Evolutionary conservation across 2,888 invertebrate species (phyloP).

Genomic region (Steinernema hermaphroditum): DNA sequence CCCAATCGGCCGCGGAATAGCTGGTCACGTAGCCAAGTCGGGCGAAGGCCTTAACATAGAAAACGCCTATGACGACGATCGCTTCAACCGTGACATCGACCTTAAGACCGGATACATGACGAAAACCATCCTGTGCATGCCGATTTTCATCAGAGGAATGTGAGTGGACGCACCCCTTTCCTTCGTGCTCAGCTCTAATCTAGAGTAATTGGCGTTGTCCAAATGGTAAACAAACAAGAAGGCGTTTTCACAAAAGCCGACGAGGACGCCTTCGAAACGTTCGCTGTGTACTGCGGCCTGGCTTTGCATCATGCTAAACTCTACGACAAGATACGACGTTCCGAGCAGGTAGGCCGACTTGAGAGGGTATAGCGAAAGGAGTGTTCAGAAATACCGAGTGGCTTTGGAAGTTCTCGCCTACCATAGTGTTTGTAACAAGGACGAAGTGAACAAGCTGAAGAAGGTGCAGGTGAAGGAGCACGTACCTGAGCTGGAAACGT

Average conservation of each 20-base stretch:
- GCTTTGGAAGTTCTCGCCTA: slow-evolving; percentile 82
- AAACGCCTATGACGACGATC: slow-evolving; percentile 78
- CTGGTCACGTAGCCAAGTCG: slow-evolving; percentile 80
- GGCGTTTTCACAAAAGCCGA: slow-evolving; percentile 74
- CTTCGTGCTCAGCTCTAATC: slow-evolving; percentile 35
- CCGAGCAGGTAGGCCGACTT: slow-evolving; percentile 71
- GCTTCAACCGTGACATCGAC: slow-evolving; percentile 69
- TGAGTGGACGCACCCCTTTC: slow-evolving; percentile 48
- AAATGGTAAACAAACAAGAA: slow-evolving; percentile 77
- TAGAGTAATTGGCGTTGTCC: slow-evolving; percentile 81
- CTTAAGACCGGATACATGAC: slow-evolving; percentile 73
- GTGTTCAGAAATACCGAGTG: slow-evolving; percentile 75
- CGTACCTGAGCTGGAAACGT: slow-evolving; percentile 60
- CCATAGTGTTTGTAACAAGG: slow-evolving; percentile 77
- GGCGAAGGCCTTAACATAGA: slow-evolving; percentile 80
- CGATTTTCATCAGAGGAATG: slow-evolving; percentile 78
- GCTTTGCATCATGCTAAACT: slow-evolving; percentile 83
- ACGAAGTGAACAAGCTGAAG: slow-evolving; percentile 72
- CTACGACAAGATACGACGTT: slow-evolving; percentile 80
- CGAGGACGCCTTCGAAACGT: slow-evolving; percentile 80
- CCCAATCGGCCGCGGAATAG: slow-evolving; percentile 79
- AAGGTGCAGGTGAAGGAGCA: slow-evolving; percentile 50
- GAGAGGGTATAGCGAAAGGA: not conserved
- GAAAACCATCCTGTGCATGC: slow-evolving; percentile 82
- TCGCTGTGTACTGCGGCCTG: slow-evolving; percentile 82